Conservation (phyloP, 2,888 invertebrate species). For the Xestia ashworthii region DNA sequence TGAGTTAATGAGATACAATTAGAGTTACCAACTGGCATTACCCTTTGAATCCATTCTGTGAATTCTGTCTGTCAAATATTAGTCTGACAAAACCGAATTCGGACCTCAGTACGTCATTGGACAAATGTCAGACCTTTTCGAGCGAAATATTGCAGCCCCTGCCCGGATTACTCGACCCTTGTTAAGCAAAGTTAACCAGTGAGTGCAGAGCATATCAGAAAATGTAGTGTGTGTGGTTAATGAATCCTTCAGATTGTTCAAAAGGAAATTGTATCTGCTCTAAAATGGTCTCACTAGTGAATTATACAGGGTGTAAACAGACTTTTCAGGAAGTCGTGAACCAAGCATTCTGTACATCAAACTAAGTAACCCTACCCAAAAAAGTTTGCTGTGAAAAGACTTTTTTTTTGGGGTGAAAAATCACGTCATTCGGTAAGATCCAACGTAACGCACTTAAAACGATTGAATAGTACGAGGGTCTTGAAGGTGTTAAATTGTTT, state of each 20-base stretch:
- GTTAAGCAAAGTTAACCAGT: conserved; percentile 39
- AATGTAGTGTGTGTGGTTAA: conserved; percentile 1
- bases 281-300: too few relatives aligned
- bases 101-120: conserved; percentile 38
- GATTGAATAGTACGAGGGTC: too few relatives aligned
- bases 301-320: too few relatives aligned
- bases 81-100: conserved; percentile 42
- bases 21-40: conserved; percentile 38
- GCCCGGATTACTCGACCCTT: conserved; percentile 55
- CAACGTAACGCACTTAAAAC: too few relatives aligned
- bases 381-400: too few relatives aligned
- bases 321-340: too few relatives aligned
- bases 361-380: too few relatives aligned
- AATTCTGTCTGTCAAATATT: conserved; percentile 46
- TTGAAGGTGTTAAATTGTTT: too few relatives aligned
- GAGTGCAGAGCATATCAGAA: conserved; percentile 25
- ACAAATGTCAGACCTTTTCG: conserved; percentile 54
- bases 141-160: conserved; percentile 44
- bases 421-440: too few relatives aligned
- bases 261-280: neutral
- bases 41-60: conserved; percentile 22
- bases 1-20: conserved; percentile 41
- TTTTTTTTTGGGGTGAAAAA: too few relatives aligned
- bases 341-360: too few relatives aligned
- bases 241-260: neutral